Evolutionary conservation across 2,113 vertebrate species (phyloP), one percentile per base, ranked within the genome.

Genomic region (Semnornis frantzii): DNA sequence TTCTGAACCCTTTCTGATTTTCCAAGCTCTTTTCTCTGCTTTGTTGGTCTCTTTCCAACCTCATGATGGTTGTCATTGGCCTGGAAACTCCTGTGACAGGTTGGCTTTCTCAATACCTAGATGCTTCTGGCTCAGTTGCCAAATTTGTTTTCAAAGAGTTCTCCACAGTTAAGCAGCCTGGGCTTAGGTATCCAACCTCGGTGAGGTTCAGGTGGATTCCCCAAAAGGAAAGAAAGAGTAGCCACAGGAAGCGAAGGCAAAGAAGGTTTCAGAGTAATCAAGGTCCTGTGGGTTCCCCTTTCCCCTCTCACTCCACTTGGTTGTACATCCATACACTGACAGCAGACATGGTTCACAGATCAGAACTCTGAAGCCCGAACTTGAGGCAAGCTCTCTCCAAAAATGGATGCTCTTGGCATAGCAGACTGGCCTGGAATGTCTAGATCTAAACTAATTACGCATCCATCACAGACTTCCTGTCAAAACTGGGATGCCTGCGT

Each of bases 401-500:
- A 95, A 93, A 87, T 73, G 77, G 77, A 91, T 87, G 70, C 8
- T 82, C 74, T 86, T 87, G 81, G 81, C 65, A 8, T 42, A 79
- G 78, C 74, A 84, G 57, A 66, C 74, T 63, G 74, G 74, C 25
- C 71, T 92, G 94, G 94, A 94, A 94, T 93, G 91, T 91, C 92
- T 92, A 89, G 71, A 65, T 90, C 77, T 95, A 89, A 95, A 90
- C 78, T 87, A 94, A 96, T 89, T 91, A 80, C 91, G 85, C 64
- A 87, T 76, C 77, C 1, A 0, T 87, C 83, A 90, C 89, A 79
- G 74, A 70, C 46, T 82, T 91, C 63, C 73, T 34, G 0, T 85
- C 82, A 73, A 89, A 94, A 92, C 59, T 17, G 28, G 78, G 89
- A 66, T 82, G 68, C 42, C 78, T 85, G 63, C 52, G 64, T 55